Evolutionary conservation across 2,113 vertebrate species (phyloP).

Genomic region (Channa maculata): DNA sequence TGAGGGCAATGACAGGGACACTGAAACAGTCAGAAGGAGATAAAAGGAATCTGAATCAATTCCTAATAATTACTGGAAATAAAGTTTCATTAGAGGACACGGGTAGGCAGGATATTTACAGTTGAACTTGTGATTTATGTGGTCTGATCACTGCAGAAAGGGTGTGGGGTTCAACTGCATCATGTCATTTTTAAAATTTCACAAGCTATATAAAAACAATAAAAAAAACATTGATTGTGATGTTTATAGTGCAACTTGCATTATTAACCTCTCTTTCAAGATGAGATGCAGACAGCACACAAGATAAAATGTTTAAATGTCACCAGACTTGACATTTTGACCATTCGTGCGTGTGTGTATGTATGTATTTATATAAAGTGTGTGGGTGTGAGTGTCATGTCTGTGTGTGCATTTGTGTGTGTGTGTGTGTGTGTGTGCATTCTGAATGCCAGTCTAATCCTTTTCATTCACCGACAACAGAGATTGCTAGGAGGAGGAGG

Average conservation of each 20-base stretch:
- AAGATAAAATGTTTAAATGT: conserved; percentile 82
- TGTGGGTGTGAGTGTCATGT: conserved; percentile 50
- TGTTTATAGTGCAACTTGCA: conserved; percentile 37
- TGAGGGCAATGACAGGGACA: conserved; percentile 56
- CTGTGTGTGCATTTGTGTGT: conserved; percentile 7
- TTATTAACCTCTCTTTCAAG: conserved; percentile 58
- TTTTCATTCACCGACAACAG: conserved; percentile 69
- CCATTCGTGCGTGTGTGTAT: conserved; percentile 59
- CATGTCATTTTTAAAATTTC: conserved; percentile 13
- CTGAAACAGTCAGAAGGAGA: conserved; percentile 40
- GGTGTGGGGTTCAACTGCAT: not conserved
- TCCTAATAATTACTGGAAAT: conserved; percentile 14
- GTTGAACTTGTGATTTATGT: not conserved
- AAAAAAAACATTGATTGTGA: conserved; percentile 7
- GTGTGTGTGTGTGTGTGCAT: conserved; percentile 41
- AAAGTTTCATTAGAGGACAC: not conserved
- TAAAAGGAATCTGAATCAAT: conserved; percentile 10
- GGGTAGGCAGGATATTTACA: not conserved
- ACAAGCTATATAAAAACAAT: not conserved
- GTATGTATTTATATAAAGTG: conserved; percentile 71
- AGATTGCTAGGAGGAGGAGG: conserved; percentile 47
- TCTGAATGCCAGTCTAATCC: conserved; percentile 75
- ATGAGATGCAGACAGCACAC: conserved; percentile 50
- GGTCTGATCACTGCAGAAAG: not conserved
- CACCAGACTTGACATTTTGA: conserved; percentile 83